These are phyloP conservation scores for Tinea semifulvella DNA, from an alignment of 2,888 invertebrate species.

Conservation along the genomic window DNA sequence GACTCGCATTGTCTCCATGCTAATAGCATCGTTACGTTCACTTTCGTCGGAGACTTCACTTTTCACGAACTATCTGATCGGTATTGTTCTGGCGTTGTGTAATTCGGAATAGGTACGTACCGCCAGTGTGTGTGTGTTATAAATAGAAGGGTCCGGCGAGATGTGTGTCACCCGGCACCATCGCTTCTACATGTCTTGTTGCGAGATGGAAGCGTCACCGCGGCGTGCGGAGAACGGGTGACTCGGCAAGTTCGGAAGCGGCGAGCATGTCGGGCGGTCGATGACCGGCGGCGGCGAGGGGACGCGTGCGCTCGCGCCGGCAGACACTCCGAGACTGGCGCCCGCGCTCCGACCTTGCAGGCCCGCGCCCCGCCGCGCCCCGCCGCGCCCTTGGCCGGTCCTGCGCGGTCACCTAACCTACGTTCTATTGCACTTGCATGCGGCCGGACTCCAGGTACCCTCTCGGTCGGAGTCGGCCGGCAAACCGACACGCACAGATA, in stretches of 20 bases:
- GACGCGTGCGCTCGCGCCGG: background rate
- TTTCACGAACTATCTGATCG: too few relatives aligned
- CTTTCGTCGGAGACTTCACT: too few relatives aligned
- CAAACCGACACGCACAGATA: too few relatives aligned
- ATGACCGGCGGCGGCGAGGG: conserved; percentile 10
- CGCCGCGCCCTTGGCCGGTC: conserved; percentile 2
- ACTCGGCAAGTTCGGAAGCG: background rate
- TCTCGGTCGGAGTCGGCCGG: too few relatives aligned
- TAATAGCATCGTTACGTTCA: too few relatives aligned
- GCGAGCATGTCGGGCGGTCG: conserved; percentile 7
- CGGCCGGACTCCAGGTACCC: too few relatives aligned
- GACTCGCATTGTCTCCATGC: too few relatives aligned
- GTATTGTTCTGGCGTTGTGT: too few relatives aligned
- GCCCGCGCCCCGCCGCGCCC: background rate
- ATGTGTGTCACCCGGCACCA: background rate
- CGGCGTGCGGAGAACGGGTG: background rate
- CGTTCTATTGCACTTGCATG: too few relatives aligned
- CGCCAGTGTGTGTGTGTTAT: too few relatives aligned
- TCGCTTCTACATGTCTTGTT: background rate
- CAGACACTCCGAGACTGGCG: background rate
- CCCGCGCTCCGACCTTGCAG: background rate
- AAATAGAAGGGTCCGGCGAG: too few relatives aligned
- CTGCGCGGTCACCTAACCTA: background rate
- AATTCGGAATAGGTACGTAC: too few relatives aligned
- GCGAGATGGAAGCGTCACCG: background rate